Base-by-base conservation (phyloP, 1,140 invertebrate species). In the Adoxophyes honmai region DNA sequence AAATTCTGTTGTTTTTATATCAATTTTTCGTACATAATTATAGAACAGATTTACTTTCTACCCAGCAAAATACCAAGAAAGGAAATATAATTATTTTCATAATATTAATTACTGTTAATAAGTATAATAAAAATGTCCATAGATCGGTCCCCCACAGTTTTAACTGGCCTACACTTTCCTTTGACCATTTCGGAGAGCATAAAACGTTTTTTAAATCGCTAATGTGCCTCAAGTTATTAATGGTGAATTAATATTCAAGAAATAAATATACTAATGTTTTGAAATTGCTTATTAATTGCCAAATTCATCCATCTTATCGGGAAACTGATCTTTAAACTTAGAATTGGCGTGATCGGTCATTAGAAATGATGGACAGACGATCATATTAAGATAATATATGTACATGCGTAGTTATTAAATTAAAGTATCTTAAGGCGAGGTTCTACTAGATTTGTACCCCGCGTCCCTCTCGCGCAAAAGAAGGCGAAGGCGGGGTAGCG, bases 201-300 rank as follows among this genome's bases (percentile, higher is more conserved):
- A 3, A 28, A 3, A 28, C 2, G 21, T 28, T 48, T 21, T 48
- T 28, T 28, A 28, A 5, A 1, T 28, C 21, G 6, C 21, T 28
- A 28, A 28, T 28, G 21, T 2, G 6, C 21, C 6, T 3, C 6
- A 28, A 28, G 21, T 28, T 33, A 18, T 48, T 48, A 13, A 48
- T 48, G 11, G 18, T 0, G 11, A 33, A 48, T 48, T 48, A 28
- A 48, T 48, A 48, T 48, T 28, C 42, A 48, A 28, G 10, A 33
- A n/a, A 28, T 28, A 48, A 13, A 6, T 0, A 13, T 8, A 11
- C 39, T n/a, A n/a, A n/a, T n/a, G n/a, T 18, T n/a, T 21, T 44
- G 18, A 21, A 44, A 48, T 48, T 6, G 42, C 42, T 21, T 48
- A 33, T 48, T 1, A 48, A 48, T 48, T 48, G 42, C 14, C 15